Conservation (phyloP, 2,888 invertebrate genomes). For the Tachina grossa region DNA sequence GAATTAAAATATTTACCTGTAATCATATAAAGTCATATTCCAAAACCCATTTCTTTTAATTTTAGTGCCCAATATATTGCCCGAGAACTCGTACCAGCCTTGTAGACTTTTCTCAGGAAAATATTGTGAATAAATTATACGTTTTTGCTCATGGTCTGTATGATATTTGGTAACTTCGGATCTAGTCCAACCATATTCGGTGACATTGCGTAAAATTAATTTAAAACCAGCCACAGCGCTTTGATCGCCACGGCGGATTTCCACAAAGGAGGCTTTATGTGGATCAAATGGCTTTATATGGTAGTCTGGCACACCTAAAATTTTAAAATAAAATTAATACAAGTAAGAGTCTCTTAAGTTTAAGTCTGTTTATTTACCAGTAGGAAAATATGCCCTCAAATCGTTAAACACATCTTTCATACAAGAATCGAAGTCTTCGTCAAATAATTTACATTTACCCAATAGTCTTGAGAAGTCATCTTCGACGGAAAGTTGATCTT, state of each 20-base stretch:
- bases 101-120: constrained; percentile 91
- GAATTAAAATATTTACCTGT: constrained; percentile 78
- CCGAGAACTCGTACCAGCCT: constrained; percentile 87
- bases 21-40: constrained; percentile 89
- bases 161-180: constrained; percentile 91
- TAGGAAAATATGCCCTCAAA: constrained; percentile 87
- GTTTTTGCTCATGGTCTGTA: constrained; percentile 86
- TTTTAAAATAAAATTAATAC: constrained; percentile 36
- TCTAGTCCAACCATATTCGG: constrained; percentile 89
- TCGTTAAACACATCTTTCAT: constrained; percentile 89
- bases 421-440: constrained; percentile 88
- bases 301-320: constrained; percentile 88
- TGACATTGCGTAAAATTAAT: constrained; percentile 88
- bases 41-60: constrained; percentile 88
- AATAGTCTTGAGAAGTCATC: constrained; percentile 82
- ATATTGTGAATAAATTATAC: constrained; percentile 90
- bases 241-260: constrained; percentile 85
- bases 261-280: constrained; percentile 87
- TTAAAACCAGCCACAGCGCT: constrained; percentile 87
- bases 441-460: constrained; percentile 85
- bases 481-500: constrained; percentile 76
- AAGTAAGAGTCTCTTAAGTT: background rate
- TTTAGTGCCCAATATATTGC: constrained; percentile 85
- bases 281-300: constrained; percentile 91
- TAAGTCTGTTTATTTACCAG: constrained; percentile 83